phyloP scores from a whole-genome alignment of 2,113 vertebrate genomes.

The Vidua chalybeata region DNA sequence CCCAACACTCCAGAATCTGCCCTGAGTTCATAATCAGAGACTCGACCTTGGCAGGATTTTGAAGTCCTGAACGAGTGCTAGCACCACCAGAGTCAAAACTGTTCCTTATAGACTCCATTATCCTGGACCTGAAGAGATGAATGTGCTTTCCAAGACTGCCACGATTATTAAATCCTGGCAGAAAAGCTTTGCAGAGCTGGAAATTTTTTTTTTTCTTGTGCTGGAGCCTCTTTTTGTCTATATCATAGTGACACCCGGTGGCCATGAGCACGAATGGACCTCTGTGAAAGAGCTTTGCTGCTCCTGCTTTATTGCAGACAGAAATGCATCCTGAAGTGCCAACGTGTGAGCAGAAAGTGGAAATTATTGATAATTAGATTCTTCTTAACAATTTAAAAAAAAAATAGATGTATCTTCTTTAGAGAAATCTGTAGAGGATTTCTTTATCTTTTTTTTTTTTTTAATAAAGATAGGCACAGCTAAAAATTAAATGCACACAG shows the following conservation, averaged over 20 bases:
- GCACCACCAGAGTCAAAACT: neutral
- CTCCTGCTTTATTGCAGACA: neutral
- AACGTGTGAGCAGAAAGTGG: neutral
- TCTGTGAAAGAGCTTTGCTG: rapidly evolving
- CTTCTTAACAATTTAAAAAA: neutral
- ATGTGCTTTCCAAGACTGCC: neutral
- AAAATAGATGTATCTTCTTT: neutral
- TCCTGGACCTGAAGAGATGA: neutral
- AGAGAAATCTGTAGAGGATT: neutral
- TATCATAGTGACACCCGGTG: conserved; percentile 70
- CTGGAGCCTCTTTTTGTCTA: neutral
- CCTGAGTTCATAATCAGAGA: neutral
- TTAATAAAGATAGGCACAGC: neutral
- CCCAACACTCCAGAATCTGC: neutral
- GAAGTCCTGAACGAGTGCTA: neutral
- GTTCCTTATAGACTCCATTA: neutral
- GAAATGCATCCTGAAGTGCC: neutral
- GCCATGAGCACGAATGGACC: neutral
- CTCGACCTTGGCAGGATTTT: neutral
- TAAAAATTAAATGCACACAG: neutral
- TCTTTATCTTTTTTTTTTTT: neutral
- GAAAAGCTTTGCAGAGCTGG: neutral
- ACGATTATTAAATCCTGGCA: neutral
- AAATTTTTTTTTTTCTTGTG: neutral
- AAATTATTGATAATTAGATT: neutral